These are phyloP conservation scores for Myiagra hebetior DNA, from an alignment of 2,113 vertebrate species.

Conservation along the genomic window DNA sequence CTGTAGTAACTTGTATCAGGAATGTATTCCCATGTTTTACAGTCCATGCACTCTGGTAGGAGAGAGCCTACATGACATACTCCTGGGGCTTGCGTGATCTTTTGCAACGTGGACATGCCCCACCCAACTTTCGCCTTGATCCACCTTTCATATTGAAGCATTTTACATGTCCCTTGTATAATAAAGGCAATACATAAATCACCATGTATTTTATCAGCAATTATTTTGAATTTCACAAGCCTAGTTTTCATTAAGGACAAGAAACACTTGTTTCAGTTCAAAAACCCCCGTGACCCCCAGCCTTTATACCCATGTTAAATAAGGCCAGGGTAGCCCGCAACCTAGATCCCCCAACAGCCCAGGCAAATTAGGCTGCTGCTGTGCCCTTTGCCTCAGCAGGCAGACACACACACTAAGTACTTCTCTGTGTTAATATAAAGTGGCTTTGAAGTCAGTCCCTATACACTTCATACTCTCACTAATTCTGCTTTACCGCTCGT, in stretches of 20 bases:
- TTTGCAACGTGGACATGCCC: not conserved
- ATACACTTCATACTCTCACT: not conserved
- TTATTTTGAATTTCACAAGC: not conserved
- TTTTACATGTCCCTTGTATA: not conserved
- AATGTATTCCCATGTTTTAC: not conserved
- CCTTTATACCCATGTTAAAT: not conserved
- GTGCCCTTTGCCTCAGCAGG: not conserved
- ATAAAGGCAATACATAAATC: not conserved
- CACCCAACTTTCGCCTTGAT: not conserved
- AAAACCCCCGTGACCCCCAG: not conserved
- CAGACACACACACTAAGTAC: not conserved
- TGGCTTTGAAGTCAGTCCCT: not conserved
- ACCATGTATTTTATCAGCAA: not conserved
- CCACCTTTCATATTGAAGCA: not conserved
- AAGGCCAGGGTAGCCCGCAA: not conserved
- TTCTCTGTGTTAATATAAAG: not conserved
- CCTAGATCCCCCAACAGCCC: not conserved
- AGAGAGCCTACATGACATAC: not conserved
- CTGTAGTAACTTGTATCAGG: not conserved
- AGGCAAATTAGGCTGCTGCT: not conserved
- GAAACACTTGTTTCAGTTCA: not conserved
- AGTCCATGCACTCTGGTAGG: not conserved
- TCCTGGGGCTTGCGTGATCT: not conserved
- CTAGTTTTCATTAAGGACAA: not conserved
- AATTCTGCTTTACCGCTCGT: not conserved